phyloP scores from a whole-genome alignment of 2,113 vertebrate species.

The Himantopus leucocephalus region DNA sequence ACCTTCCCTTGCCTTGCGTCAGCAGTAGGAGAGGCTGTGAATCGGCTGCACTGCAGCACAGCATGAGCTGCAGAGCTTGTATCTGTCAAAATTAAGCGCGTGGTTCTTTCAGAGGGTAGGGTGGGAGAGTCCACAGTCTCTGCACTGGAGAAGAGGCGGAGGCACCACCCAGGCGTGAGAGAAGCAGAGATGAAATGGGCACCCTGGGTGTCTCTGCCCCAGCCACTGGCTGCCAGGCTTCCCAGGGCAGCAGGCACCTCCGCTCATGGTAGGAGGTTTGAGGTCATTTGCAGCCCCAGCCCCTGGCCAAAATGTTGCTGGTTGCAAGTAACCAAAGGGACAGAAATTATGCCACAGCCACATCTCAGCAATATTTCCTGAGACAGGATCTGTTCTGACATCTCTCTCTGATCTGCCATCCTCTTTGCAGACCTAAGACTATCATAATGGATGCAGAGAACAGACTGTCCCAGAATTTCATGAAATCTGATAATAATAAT shows the following conservation, averaged over 20 bases:
- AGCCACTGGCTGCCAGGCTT: fast-evolving
- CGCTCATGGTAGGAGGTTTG: background rate
- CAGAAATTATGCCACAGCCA: background rate
- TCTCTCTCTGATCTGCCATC: background rate
- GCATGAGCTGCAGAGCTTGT: background rate
- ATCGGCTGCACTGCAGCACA: background rate
- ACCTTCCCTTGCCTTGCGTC: background rate
- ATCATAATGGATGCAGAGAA: background rate
- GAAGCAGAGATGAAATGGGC: background rate
- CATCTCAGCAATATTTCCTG: background rate
- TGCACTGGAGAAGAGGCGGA: background rate
- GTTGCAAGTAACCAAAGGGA: background rate
- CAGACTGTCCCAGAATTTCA: background rate
- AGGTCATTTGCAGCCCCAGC: background rate
- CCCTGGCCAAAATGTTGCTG: background rate
- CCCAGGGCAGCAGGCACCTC: fast-evolving
- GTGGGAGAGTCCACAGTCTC: background rate
- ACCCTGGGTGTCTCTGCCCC: background rate
- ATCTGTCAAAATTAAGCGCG: background rate
- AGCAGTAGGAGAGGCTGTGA: background rate
- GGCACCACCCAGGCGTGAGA: background rate
- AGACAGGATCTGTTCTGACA: background rate
- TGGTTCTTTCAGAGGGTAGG: background rate
- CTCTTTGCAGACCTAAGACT: background rate
- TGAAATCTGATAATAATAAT: background rate